phyloP scores from a whole-genome alignment of 2,797 vertebrate genomes.

The Microctenopoma steveboyesi region DNA sequence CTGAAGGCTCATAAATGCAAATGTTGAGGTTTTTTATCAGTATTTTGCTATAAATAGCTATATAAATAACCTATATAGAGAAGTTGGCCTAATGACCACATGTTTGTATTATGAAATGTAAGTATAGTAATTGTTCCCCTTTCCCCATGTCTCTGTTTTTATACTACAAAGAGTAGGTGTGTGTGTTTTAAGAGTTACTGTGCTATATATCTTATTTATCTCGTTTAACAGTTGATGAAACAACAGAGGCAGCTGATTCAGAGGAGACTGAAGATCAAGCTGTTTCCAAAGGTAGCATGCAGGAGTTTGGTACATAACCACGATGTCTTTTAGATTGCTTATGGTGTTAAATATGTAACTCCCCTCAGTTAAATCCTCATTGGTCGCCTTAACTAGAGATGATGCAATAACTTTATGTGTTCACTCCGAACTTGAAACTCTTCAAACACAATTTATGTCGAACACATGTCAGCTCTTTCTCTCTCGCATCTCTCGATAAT shows the following conservation, averaged over 20 bases:
- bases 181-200: not conserved
- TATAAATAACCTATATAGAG: not conserved
- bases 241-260: conserved; percentile 67
- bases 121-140: not conserved
- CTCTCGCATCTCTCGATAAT: no score
- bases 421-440: no score
- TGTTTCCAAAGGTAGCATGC: conserved; percentile 74
- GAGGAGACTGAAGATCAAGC: conserved; percentile 66
- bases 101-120: not conserved
- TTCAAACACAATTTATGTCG: no score
- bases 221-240: conserved; percentile 69
- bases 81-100: not conserved
- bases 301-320: not conserved
- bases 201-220: not conserved
- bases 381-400: no score
- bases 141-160: not conserved
- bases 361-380: no score
- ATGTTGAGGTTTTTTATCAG: not conserved
- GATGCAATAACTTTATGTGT: no score
- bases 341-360: not conserved
- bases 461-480: no score
- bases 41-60: not conserved
- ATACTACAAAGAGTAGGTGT: not conserved
- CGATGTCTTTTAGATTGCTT: not conserved
- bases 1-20: not conserved